Percentiles rank a stretch among this genome's conserved stretches.
These are phyloP conservation scores for Gymnocephalus cernua DNA, from an alignment of 2,113 vertebrate species.

Conservation along the genomic window DNA sequence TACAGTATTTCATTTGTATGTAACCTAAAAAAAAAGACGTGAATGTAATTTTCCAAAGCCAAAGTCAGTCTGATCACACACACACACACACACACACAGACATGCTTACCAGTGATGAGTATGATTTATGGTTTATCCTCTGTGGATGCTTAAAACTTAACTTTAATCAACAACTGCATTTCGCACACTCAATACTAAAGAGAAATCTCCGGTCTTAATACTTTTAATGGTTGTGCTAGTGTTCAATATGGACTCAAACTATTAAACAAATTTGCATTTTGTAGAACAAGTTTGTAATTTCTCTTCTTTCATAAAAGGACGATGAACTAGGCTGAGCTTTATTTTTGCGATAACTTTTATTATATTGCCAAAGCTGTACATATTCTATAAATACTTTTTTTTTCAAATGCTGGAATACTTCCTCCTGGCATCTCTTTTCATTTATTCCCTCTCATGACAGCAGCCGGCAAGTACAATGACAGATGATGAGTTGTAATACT, in stretches of 20 bases:
- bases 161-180: neutral
- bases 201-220: neutral
- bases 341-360: slow-evolving; percentile 84
- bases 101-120: neutral
- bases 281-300: neutral
- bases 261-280: neutral
- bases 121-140: no score
- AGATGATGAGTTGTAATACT: slow-evolving; percentile 52
- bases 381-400: slow-evolving; percentile 81
- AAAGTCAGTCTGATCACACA: neutral
- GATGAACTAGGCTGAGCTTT: slow-evolving; percentile 4
- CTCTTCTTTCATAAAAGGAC: neutral
- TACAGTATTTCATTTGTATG: neutral
- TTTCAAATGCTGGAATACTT: slow-evolving; percentile 78
- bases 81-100: neutral
- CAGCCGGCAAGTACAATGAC: slow-evolving; percentile 58
- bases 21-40: neutral
- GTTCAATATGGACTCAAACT: neutral
- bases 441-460: slow-evolving; percentile 56
- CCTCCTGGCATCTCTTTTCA: slow-evolving; percentile 65
- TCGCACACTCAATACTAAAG: neutral
- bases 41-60: neutral
- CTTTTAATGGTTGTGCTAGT: neutral
- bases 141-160: no score
- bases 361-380: slow-evolving; percentile 86